Evolutionary conservation across 2,888 invertebrate species (phyloP).

Genomic region (Timema podura): DNA sequence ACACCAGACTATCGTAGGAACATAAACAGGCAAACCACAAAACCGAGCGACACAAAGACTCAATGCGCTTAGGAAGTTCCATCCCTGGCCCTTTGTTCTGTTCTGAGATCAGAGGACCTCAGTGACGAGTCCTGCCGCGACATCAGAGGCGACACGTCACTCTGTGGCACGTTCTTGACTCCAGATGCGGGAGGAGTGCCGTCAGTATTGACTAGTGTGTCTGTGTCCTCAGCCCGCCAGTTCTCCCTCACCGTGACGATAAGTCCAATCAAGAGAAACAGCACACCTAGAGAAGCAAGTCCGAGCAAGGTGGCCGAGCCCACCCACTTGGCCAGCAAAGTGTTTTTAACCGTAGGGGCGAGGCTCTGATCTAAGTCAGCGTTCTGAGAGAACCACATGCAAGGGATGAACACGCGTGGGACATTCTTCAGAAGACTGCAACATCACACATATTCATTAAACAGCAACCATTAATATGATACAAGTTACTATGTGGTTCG

Average conservation of each 20-base stretch:
- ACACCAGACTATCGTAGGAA: too few species aligned
- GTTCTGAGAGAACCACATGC: conserved; percentile 73
- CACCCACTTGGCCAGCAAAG: conserved; percentile 52
- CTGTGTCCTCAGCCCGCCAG: conserved; percentile 33
- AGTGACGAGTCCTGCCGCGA: too few species aligned
- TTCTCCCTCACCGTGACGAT: conserved; percentile 37
- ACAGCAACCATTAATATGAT: too few species aligned
- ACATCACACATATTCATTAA: conserved; percentile 26
- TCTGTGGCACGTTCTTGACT: too few species aligned
- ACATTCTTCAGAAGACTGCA: conserved; percentile 55
- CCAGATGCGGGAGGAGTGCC: too few species aligned
- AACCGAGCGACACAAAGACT: too few species aligned
- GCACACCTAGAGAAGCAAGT: conserved; percentile 48
- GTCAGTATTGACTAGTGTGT: conserved; percentile 19
- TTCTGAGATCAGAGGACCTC: too few species aligned
- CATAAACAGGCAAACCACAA: too few species aligned
- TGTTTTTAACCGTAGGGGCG: conserved; percentile 51
- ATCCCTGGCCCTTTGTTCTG: too few species aligned
- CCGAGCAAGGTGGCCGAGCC: conserved; percentile 54
- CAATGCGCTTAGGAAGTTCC: too few species aligned
- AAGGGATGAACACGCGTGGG: conserved; percentile 59
- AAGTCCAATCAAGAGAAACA: conserved; percentile 42
- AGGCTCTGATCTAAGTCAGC: conserved; percentile 56
- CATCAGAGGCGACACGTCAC: too few species aligned
- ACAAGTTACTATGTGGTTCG: too few species aligned